Percentiles rank a stretch among this genome's conserved stretches.
These are phyloP conservation scores for Clupea harengus DNA, from an alignment of 2,113 vertebrate species.

Conservation along the genomic window DNA sequence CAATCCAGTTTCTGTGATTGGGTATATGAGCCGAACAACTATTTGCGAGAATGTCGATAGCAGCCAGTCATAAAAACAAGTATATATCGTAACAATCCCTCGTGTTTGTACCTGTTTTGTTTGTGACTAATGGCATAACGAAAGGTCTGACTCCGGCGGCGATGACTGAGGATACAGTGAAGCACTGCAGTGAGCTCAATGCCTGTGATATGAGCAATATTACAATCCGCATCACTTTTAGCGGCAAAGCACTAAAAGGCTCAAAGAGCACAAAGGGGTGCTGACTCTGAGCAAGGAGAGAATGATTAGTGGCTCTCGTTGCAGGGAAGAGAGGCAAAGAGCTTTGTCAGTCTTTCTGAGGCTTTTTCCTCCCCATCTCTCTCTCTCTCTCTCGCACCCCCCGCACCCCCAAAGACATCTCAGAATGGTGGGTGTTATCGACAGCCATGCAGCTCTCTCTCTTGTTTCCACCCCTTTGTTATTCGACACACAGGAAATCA, in stretches of 20 bases:
- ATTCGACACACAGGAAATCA: background rate
- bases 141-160: background rate
- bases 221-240: slow-evolving; percentile 5
- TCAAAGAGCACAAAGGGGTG: slow-evolving; percentile 22
- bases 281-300: slow-evolving; percentile 29
- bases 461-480: slow-evolving; percentile 3
- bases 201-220: slow-evolving; percentile 8
- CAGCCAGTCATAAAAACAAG: slow-evolving; percentile 10
- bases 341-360: slow-evolving; percentile 40
- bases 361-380: slow-evolving; percentile 22
- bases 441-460: background rate
- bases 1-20: background rate
- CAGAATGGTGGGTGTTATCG: background rate
- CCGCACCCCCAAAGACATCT: background rate
- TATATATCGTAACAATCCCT: background rate
- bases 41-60: background rate
- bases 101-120: slow-evolving; percentile 1
- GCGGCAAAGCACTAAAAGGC: background rate
- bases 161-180: background rate
- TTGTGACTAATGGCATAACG: background rate
- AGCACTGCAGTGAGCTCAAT: background rate
- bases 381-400: background rate
- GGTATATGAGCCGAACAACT: background rate
- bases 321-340: slow-evolving; percentile 24
- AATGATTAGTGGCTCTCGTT: slow-evolving; percentile 42